These are phyloP conservation scores for Cotesia chilonis DNA, from an alignment of 1,140 invertebrate species.

Conservation along the genomic window DNA sequence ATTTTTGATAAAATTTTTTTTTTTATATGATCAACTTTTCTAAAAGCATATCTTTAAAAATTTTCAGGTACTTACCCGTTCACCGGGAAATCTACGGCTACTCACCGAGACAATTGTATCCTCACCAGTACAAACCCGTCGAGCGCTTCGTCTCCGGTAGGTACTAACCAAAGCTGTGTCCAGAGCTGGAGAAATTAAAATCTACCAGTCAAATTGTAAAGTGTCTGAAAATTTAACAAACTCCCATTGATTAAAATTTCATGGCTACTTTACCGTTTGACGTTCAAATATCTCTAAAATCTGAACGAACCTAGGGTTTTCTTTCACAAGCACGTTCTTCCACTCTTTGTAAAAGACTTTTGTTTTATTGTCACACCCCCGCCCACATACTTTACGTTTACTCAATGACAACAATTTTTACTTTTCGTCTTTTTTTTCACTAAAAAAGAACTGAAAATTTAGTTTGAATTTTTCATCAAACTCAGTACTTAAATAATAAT, in stretches of 20 bases:
- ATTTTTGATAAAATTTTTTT: no score
- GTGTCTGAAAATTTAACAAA: conserved; percentile 28
- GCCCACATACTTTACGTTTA: no score
- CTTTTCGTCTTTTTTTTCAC: conserved; percentile 9
- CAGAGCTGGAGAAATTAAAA: conserved; percentile 31
- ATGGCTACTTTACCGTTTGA: neutral
- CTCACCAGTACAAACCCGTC: conserved; percentile 81
- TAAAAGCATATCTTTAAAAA: no score
- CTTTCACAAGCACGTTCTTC: conserved; percentile 22
- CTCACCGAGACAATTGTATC: conserved; percentile 84
- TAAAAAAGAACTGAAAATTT: conserved; percentile 5
- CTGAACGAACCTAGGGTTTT: neutral
- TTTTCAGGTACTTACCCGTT: conserved; percentile 77
- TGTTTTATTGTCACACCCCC: neutral
- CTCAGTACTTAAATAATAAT: neutral
- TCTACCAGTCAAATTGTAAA: conserved; percentile 48
- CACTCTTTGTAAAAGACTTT: conserved; percentile 18
- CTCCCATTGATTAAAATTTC: conserved; percentile 4
- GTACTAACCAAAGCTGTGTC: conserved; percentile 65
- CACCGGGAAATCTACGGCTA: conserved; percentile 89
- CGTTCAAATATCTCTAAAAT: neutral
- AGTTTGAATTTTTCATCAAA: neutral
- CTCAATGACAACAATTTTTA: neutral
- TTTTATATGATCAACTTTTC: no score
- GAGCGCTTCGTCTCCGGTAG: conserved; percentile 85